Percentiles rank a stretch among this genome's conserved stretches.
These are phyloP conservation scores for Luperina testacea DNA, from an alignment of 2,888 invertebrate genomes.

Conservation along the genomic window DNA sequence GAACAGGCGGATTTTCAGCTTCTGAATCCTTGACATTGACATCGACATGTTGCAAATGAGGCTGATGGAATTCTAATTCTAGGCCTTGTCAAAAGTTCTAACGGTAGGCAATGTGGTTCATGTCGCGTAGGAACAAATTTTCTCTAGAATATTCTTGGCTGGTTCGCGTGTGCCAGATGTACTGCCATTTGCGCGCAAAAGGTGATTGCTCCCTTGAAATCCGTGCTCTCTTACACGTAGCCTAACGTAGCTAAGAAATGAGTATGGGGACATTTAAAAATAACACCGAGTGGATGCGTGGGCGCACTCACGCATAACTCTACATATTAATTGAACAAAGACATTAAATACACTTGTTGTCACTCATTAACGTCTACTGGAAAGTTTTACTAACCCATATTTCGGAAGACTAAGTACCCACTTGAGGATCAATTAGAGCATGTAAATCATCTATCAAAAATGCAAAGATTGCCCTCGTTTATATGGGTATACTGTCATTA, in stretches of 20 bases:
- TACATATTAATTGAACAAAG: slow-evolving; percentile 42
- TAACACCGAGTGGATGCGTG: slow-evolving; percentile 55
- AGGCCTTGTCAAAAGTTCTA: not conserved
- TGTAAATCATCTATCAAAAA: slow-evolving; percentile 20
- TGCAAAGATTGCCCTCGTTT: slow-evolving; percentile 14
- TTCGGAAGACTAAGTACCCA: not conserved
- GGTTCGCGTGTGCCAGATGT: slow-evolving; percentile 61
- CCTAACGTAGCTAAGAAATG: slow-evolving; percentile 47
- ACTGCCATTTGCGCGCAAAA: slow-evolving; percentile 48
- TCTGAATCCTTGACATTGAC: not conserved
- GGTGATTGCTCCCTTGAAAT: slow-evolving; percentile 72
- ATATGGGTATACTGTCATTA: slow-evolving; percentile 1
- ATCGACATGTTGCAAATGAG: not conserved
- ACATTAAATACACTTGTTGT: slow-evolving; percentile 28
- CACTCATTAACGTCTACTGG: slow-evolving; percentile 28
- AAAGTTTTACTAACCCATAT: slow-evolving; percentile 54
- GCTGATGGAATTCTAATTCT: not conserved
- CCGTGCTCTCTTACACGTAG: slow-evolving; percentile 58
- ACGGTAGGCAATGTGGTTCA: slow-evolving; percentile 8
- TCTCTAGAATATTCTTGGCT: slow-evolving; percentile 61
- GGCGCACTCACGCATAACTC: slow-evolving; percentile 47
- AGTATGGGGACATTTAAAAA: slow-evolving; percentile 71
- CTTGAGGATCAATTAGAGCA: slow-evolving; percentile 21
- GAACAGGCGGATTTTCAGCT: not conserved
- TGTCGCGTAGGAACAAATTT: slow-evolving; percentile 6